These are phyloP conservation scores for Erythrocebus patas DNA, from an alignment of 2,113 vertebrate species.

Conservation along the genomic window DNA sequence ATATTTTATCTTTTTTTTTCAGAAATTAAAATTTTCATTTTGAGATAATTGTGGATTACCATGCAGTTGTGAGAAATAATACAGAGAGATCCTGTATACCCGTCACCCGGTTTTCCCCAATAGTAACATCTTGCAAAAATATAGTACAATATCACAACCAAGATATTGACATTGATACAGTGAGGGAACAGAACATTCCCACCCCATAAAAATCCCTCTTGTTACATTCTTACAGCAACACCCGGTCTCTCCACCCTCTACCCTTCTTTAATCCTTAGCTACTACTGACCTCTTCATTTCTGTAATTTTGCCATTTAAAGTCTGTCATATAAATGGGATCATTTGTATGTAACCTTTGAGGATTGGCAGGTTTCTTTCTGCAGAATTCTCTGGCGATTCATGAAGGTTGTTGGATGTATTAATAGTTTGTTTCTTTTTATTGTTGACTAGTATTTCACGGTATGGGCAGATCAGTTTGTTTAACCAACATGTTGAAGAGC, in stretches of 20 bases:
- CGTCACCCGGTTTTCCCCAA: not conserved
- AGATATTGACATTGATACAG: not conserved
- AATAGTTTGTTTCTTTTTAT: not conserved
- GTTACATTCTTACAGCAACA: not conserved
- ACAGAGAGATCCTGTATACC: not conserved
- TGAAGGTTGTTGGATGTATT: not conserved
- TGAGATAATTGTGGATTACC: not conserved
- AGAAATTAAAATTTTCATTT: not conserved
- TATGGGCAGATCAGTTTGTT: not conserved
- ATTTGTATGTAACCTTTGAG: not conserved
- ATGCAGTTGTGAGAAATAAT: not conserved
- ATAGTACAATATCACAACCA: not conserved
- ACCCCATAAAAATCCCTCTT: not conserved
- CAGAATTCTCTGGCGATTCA: not conserved
- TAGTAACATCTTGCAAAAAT: slow-evolving; percentile 20
- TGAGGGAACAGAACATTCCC: not conserved
- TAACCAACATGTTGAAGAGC: not conserved
- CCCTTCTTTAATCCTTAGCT: not conserved
- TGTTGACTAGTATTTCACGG: not conserved
- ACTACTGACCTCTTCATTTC: not conserved
- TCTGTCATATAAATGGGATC: not conserved
- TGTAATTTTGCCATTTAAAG: not conserved
- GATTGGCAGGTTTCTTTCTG: not conserved
- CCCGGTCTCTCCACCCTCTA: not conserved
- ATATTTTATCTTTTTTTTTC: not conserved